Evolutionary conservation across 2,113 vertebrate species (phyloP), one percentile per base, ranked within the genome.

Genomic region (Antigone vipio): DNA sequence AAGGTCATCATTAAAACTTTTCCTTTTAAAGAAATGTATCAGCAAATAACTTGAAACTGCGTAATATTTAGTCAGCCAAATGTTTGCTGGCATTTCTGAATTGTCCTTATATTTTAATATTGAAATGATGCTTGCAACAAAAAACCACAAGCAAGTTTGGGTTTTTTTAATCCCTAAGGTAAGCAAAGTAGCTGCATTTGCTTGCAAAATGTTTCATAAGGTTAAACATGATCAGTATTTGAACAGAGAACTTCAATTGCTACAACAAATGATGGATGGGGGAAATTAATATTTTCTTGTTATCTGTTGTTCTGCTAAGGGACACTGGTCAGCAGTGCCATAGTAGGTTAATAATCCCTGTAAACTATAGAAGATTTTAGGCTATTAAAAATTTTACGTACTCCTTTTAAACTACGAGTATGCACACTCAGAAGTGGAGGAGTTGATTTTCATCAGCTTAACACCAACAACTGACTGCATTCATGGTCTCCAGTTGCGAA

Each of bases 301-400:
- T 66, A 9, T 42, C 14, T 42, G 26, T n/a, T 66, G 10, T n/a
- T 62, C 55, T 74, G 38, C 5, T 35, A 23, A 50, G 35, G 12
- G 13, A n/a, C 4, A 12, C 12, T 68, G 27, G 11, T 60, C 1
- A 1, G 20, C 19, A 88, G 26, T 66, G n/a, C 9, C 6, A 2
- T 62, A 40, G 17, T 12, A 85, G 32, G 34, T 42, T 5, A 52
- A 50, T 7, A 20, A 68, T 62, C 19, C 11, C 35, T 35, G 21
- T 56, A 68, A 73, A 24, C 6, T 1, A 2, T 30, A 32, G 50
- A 62, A 50, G 17, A 59, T 52, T 49, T 56, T 45, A 35, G 40
- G 45, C 52, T 72, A 26, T 13, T 50, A 71, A 76, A 74, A 49
- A 11, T 15, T 64, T 26, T 76, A 15, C 15, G 9, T 19, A 18